Evolutionary conservation across 2,888 invertebrate genomes (phyloP), one percentile per base, ranked within the genome.

Genomic region (Steinernema hermaphroditum): DNA sequence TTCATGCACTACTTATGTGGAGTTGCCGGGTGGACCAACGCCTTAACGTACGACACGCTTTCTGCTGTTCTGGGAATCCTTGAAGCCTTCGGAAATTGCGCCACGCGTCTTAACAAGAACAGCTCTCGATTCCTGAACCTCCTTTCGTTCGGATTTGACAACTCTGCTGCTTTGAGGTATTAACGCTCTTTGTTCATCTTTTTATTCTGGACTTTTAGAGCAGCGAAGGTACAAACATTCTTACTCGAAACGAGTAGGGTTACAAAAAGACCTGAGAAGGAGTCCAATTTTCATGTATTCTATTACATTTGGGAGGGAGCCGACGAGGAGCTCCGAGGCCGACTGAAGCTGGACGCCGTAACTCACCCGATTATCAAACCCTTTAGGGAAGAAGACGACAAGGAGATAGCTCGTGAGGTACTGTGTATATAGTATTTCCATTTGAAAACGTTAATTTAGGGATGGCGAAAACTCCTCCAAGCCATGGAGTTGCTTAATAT

Each of bases 91-190:
- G 94, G 95, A 57, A 94, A 94, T 88, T 91, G 91, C 87, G 91
- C 92, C 84, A 94, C 95, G 0, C 91, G 91, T 54, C 91, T 93
- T 83, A 95, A 96, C 88, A 89, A 91, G 8, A 93, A 93, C 88
- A 94, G 95, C 14, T 93, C 94, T 0, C 91, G 94, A 71, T 94
- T 93, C 88, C 93, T 94, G 0, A 93, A 94, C 82, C 90, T 96
- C n/a, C 92, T 94, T 80, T 94, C 94, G 72, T 88, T 97, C 80
- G 96, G 96, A 87, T 95, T 95, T 87, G 96, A 96, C 89, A 93
- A 94, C 95, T 93, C 81, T 1, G 79, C 82, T 68, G 77, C 78
- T 19, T 50, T 81, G 37, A 75, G 77, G 82, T 79, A n/a, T 70
- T n/a, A 69, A 27, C 70, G 6, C 50, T 74, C 19, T 91, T 85